Percentiles rank a stretch among this genome's conserved stretches.
phyloP scores from a whole-genome alignment of 2,113 vertebrate species.

The Eclectus roratus region DNA sequence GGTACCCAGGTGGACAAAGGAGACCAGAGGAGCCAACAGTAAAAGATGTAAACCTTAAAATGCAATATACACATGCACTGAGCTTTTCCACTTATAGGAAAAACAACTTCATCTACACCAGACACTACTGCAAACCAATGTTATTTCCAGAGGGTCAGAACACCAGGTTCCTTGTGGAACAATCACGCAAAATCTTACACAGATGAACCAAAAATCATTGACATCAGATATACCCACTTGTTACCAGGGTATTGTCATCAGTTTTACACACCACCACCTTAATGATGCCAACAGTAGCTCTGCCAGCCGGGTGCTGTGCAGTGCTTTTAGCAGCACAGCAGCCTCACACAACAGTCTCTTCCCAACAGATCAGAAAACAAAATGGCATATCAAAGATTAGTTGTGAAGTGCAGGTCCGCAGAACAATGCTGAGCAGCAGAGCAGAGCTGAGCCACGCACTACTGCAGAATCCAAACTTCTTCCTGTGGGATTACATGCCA shows the following conservation, averaged over 20 bases:
- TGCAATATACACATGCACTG: not conserved
- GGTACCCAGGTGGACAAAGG: not conserved
- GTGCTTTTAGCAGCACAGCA: not conserved
- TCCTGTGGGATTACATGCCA: rapidly evolving
- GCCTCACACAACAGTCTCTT: rapidly evolving
- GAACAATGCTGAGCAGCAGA: not conserved
- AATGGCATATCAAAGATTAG: not conserved
- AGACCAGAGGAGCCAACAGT: not conserved
- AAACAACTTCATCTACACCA: not conserved
- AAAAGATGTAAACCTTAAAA: not conserved
- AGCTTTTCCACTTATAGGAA: not conserved
- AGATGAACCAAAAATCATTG: not conserved
- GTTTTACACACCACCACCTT: rapidly evolving
- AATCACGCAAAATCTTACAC: not conserved
- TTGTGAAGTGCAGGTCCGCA: not conserved
- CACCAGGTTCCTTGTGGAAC: not conserved
- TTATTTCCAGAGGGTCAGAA: not conserved
- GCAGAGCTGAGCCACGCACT: not conserved
- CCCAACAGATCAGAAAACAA: not conserved
- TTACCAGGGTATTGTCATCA: not conserved
- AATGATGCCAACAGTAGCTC: rapidly evolving
- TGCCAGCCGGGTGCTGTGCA: not conserved
- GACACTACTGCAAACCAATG: not conserved
- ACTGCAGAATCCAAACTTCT: not conserved
- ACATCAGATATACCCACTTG: rapidly evolving